These are phyloP conservation scores for Chrysemys picta DNA, from an alignment of 2,113 vertebrate genomes.

Conservation along the genomic window DNA sequence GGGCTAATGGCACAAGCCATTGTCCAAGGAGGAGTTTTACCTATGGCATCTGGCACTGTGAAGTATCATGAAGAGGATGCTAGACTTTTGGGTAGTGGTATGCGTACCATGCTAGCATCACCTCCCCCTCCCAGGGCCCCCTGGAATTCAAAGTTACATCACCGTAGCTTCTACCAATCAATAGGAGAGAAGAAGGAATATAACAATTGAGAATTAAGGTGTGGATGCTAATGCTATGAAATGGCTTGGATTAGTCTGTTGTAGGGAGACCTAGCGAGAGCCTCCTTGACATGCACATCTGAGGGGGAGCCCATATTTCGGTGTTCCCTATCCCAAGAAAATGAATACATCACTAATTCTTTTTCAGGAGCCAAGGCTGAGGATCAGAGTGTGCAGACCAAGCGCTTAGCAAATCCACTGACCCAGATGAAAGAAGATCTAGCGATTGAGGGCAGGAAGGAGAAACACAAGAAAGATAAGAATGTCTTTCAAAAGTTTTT, in stretches of 20 bases:
- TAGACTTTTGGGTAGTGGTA: neutral
- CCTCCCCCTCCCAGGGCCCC: neutral
- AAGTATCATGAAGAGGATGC: neutral
- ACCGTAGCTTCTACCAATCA: neutral
- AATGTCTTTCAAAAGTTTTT: constrained; percentile 78
- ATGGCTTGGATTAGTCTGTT: neutral
- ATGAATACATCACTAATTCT: neutral
- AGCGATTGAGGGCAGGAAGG: neutral
- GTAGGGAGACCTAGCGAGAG: neutral
- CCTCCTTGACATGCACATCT: neutral
- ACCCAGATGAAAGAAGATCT: neutral
- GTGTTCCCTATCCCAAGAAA: fast-evolving
- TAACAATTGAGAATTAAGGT: neutral
- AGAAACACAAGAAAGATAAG: constrained; percentile 54
- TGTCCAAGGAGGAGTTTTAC: neutral
- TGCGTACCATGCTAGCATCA: neutral
- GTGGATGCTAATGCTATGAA: neutral
- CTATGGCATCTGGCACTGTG: neutral
- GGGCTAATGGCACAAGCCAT: neutral
- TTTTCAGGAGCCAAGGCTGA: neutral
- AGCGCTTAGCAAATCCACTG: neutral
- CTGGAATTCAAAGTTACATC: neutral
- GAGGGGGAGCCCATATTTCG: neutral
- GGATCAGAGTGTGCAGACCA: neutral
- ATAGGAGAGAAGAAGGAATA: neutral